A percentile compares a stretch with the other conserved stretches of the same genome.
Conservation (phyloP, 2,113 vertebrate species). For the Tenrec ecaudatus region DNA sequence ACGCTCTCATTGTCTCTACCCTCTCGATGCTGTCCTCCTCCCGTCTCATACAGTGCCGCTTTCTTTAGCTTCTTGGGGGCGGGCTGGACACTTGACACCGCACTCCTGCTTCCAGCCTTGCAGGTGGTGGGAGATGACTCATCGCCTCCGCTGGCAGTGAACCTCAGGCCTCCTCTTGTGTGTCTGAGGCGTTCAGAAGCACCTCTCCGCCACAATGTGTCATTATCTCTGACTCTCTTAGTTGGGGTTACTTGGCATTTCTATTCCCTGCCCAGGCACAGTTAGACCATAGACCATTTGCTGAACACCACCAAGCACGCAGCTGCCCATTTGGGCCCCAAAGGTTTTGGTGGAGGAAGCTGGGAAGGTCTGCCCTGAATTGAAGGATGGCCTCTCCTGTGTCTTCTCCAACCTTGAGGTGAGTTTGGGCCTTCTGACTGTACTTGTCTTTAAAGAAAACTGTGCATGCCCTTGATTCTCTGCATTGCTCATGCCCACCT, state of each 20-base stretch:
- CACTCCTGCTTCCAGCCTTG: background rate
- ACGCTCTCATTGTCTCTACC: background rate
- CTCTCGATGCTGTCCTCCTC: background rate
- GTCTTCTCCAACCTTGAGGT: background rate
- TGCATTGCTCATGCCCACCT: background rate
- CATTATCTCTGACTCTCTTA: background rate
- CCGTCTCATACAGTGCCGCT: background rate
- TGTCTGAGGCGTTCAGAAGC: background rate
- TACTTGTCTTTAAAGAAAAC: background rate
- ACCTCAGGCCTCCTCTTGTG: background rate
- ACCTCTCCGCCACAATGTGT: background rate
- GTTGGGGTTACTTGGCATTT: background rate
- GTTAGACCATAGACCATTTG: too few relatives aligned
- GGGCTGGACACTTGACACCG: background rate
- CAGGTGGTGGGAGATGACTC: background rate
- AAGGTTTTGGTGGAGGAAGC: background rate
- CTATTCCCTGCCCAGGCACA: background rate
- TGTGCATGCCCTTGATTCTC: background rate
- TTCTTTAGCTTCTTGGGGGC: conserved; percentile 23
- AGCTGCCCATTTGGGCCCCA: background rate
- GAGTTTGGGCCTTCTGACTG: background rate
- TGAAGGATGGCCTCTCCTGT: background rate
- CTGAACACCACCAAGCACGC: background rate
- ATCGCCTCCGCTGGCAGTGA: background rate
- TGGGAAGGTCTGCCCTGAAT: background rate